Evolutionary conservation across 2,888 invertebrate species (phyloP), one percentile per base, ranked within the genome.

Genomic region (Cetonia aurata): DNA sequence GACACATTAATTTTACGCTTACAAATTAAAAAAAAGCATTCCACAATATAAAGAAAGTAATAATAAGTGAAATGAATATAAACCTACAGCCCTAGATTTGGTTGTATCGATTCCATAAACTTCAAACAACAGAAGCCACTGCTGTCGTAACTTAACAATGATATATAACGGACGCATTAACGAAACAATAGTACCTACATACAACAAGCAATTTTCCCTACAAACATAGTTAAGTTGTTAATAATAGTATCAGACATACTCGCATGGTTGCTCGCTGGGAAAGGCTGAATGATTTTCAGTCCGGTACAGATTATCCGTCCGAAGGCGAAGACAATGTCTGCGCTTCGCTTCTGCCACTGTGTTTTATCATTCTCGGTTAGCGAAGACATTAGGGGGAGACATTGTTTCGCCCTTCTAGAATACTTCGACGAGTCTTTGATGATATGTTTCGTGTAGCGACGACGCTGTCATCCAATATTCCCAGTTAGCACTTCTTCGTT

Each of bases 321-420:
- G 70, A 56, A 57, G 69, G 52, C 62, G 72, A 65, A 72, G 71
- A 74, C 75, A 73, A 73, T 74, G 74, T 72, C 70, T 71, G 71
- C 69, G 71, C 70, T 71, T 70, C 57, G 62, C 62, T 41, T 15
- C 50, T 50, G 72, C 69, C 66, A 66, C 71, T 71, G 70, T 73
- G 71, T 74, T 73, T 74, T 75, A 74, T 74, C 74, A 74, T 73
- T 72, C 67, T 25, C 71, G 60, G 72, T 69, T 73, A 75, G 75
- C 72, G 73, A 75, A 75, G 75, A 74, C 73, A 74, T 74, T 75
- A 75, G 74, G 74, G 37, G 73, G 74, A 75, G 73, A 73, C 74
- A 74, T 75, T 75, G 75, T 74, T 70, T 75, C 72, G 71, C 73
- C 73, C 73, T 73, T 67, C 72, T 71, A 44, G 71, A 75, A 73